Evolutionary conservation across 2,888 invertebrate genomes (phyloP).

Genomic region (Apodemia zela): DNA sequence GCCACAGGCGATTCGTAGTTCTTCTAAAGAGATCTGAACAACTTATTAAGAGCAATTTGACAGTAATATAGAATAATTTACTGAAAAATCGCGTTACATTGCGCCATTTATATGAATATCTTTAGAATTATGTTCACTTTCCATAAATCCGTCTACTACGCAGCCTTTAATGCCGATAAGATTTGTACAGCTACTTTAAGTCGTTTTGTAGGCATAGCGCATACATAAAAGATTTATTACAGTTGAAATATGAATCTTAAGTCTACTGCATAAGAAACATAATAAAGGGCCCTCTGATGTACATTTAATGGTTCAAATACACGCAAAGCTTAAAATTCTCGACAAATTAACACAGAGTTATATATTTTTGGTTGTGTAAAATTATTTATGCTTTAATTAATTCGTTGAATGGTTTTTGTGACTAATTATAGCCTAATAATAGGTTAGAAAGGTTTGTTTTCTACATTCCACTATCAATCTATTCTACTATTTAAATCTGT

Average conservation of each 20-base stretch:
- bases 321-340: conserved; percentile 21
- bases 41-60: too few species aligned
- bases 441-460: neutral
- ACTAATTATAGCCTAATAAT: neutral
- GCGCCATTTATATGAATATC: conserved; percentile 28
- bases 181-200: conserved; percentile 33
- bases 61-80: neutral
- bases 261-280: neutral
- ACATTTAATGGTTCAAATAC: conserved; percentile 16
- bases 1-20: too few species aligned
- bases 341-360: conserved; percentile 20
- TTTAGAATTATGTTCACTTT: conserved; percentile 32
- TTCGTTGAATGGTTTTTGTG: neutral
- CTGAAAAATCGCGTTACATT: conserved; percentile 14
- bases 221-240: neutral
- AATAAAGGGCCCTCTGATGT: neutral
- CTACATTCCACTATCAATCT: neutral
- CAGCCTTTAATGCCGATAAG: conserved; percentile 34
- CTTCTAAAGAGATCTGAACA: too few species aligned
- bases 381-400: conserved; percentile 22
- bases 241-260: conserved; percentile 16
- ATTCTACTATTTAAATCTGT: too few species aligned
- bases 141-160: conserved; percentile 31
- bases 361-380: conserved; percentile 12
- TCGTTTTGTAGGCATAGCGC: conserved; percentile 24